phyloP scores from a whole-genome alignment of 2,888 invertebrate species.

The Eristalinus sepulchralis region DNA sequence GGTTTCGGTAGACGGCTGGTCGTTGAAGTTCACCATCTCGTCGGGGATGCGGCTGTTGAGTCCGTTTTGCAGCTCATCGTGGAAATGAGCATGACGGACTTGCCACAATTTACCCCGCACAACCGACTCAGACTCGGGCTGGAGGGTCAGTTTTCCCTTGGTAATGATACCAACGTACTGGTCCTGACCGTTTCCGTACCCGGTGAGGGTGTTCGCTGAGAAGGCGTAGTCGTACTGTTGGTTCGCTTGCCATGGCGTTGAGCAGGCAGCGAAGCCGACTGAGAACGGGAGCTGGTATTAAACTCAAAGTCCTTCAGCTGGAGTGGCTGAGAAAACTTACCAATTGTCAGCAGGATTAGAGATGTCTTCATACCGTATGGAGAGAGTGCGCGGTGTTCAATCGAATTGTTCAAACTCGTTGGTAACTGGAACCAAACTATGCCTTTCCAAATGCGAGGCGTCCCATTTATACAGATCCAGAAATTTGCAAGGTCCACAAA shows the following conservation, averaged over 20 bases:
- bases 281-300: constrained; percentile 8
- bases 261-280: constrained; percentile 78
- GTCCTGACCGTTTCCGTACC: constrained; percentile 83
- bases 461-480: background rate
- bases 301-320: no score
- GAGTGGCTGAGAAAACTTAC: constrained; percentile 25
- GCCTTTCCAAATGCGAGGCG: background rate
- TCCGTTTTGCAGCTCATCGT: constrained; percentile 82
- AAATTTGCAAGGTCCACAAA: constrained; percentile 5
- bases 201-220: constrained; percentile 83
- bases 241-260: constrained; percentile 83
- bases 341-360: constrained; percentile 46
- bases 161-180: constrained; percentile 83
- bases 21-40: constrained; percentile 81
- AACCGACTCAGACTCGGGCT: constrained; percentile 81
- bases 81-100: constrained; percentile 83
- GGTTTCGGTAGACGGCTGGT: constrained; percentile 79
- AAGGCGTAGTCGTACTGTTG: constrained; percentile 84
- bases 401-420: background rate
- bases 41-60: constrained; percentile 82
- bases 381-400: constrained; percentile 14
- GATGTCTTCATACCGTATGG: constrained; percentile 48
- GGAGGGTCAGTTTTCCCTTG: constrained; percentile 83
- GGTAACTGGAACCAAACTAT: constrained; percentile 48
- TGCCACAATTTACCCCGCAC: constrained; percentile 82